phyloP scores from a whole-genome alignment of 2,888 invertebrate species.

The Drosophila incognita region DNA sequence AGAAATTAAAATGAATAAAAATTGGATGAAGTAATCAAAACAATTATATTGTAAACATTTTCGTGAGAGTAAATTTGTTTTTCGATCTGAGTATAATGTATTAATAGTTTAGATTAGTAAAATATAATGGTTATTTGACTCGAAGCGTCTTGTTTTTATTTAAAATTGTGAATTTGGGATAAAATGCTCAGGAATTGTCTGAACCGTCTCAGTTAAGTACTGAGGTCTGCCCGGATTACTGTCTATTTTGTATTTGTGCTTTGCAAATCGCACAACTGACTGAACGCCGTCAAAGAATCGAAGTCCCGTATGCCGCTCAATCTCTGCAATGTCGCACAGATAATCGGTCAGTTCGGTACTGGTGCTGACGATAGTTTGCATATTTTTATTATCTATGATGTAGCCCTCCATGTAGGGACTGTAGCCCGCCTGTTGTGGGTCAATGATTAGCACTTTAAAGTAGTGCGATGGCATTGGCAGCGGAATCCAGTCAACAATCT shows the following conservation, averaged over 20 bases:
- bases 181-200: neutral
- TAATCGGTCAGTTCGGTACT: slow-evolving; percentile 28
- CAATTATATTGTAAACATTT: neutral
- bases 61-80: neutral
- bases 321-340: slow-evolving; percentile 54
- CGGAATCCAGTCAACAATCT: slow-evolving; percentile 52
- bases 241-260: slow-evolving; percentile 15
- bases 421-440: slow-evolving; percentile 22
- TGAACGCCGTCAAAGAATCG: slow-evolving; percentile 53
- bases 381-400: slow-evolving; percentile 56
- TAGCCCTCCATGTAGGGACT: slow-evolving; percentile 60
- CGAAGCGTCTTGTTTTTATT: slow-evolving; percentile 6
- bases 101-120: neutral
- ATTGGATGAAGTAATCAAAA: neutral
- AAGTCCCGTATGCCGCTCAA: slow-evolving; percentile 62
- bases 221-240: neutral
- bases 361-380: neutral
- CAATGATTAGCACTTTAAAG: slow-evolving; percentile 67
- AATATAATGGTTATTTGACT: neutral
- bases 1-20: neutral
- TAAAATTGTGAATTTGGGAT: neutral
- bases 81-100: neutral
- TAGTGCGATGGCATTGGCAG: slow-evolving; percentile 65
- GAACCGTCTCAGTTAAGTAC: slow-evolving; percentile 10
- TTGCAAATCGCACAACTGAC: slow-evolving; percentile 47